Base-by-base conservation (phyloP, 2,888 invertebrate genomes). In the Polia nebulosa region DNA sequence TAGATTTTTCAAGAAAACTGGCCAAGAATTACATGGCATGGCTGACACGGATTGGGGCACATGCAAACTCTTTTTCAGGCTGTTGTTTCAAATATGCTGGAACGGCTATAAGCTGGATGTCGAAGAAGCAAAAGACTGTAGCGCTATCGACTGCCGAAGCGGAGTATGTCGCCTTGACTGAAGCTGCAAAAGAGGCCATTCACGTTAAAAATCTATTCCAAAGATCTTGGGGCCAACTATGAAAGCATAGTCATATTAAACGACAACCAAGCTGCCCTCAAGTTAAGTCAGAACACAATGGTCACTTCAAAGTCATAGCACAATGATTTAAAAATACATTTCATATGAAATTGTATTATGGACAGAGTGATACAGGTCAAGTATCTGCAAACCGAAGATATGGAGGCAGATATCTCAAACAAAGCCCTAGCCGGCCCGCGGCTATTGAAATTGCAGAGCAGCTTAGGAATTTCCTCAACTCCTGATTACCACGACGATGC, bases 311-410 rank as follows among this genome's bases (percentile, higher is more conserved):
- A n/a, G n/a, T n/a, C n/a, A 27, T 27, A 56, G 7, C 41, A 57
- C n/a, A 44, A 44, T 27, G 44, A 57, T 13, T 32, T 32, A n/a
- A 52, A 52, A 20, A 32, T 52, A n/a, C n/a, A n/a, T n/a, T n/a
- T n/a, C n/a, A n/a, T n/a, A n/a, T n/a, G n/a, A n/a, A n/a, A n/a
- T n/a, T 57, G 29, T 9, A 44, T 57, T 29, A 44, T 44, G 44
- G 44, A 22, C 1, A 29, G 44, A 57, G 15, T 9, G 3, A 57
- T 39, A 39, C 13, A 56, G 39, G 55, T 39, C 39, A 39, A 9
- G 22, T 55, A 36, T 56, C 39, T 39, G 39, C 55, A n/a, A 56
- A 56, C 55, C 17, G 27, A 56, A 27, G 11, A 56, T 39, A 39
- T 56, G 27, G 25, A 25, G 17, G 36, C 55, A 55, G 36, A 39